Base-by-base conservation (phyloP, 1,140 invertebrate species). In the Macrobrachium rosenbergii region DNA sequence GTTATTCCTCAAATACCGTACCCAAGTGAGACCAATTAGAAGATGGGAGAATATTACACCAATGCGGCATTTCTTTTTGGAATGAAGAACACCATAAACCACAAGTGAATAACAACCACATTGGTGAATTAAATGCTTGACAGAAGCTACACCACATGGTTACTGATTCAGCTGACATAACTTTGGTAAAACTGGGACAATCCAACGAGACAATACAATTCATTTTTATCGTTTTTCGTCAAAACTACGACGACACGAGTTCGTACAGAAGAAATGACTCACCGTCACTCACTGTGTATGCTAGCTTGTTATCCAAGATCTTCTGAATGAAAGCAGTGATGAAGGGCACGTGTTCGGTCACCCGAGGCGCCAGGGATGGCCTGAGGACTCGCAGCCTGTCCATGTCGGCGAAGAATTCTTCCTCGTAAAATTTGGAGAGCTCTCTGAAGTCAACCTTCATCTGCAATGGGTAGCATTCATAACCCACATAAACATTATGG, bases 341-440 rank as follows among this genome's bases (percentile, higher is more conserved):
- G 76, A 94, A 91, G 19, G 94, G 93, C 73, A 99, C 95, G 91
- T 96, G 94, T 80, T 97, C 94, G 2, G 96, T 95, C 0, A 98
- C 97, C 92, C 95, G 90, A 12, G 87, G 83, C 43, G 89, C 79
- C 21, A 86, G 43, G 21, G 87, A 82, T 17, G 89, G 87, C 19
- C 94, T 93, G 58, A 92, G 90, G 17, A 98, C 93, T 92, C 95
- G 95, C 23, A 99, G 92, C 52, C 92, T 92, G 6, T 92, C 88
- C 93, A 98, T 94, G 90, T 98, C 96, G n/a, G 94, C 90, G 91
- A 96, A 95, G 92, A 98, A 98, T 92, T 97, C 96, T 45, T 93
- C 92, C 92, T 97, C 96, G 92, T 96, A 98, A 73, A 81, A 59
- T 43, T 88, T 78, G 2, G 86, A 79, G 16, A 89, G 37, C 28